phyloP scores from a whole-genome alignment of 2,797 vertebrate genomes.

The Oophaga sylvatica region DNA sequence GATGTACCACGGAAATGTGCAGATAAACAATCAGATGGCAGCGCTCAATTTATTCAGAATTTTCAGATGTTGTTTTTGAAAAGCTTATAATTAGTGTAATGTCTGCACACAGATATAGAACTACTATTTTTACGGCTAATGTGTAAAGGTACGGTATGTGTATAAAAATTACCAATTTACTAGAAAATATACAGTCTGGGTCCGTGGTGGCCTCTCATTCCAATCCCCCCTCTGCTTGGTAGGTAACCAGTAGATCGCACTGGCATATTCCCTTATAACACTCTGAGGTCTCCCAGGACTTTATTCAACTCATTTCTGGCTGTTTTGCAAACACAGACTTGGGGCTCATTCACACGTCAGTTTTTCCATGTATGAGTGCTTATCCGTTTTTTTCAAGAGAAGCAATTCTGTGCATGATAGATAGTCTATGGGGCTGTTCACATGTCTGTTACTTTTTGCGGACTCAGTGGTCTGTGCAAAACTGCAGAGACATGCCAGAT shows the following conservation, averaged over 20 bases:
- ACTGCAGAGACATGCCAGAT: no score
- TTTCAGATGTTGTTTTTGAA: slow-evolving; percentile 27
- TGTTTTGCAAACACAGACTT: no score
- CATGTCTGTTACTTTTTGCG: no score
- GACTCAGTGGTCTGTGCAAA: no score
- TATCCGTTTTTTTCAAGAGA: no score
- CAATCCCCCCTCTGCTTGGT: not conserved
- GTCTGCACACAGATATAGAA: not conserved
- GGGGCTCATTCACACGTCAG: no score
- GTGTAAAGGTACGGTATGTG: not conserved
- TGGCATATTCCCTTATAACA: no score
- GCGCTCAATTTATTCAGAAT: slow-evolving; percentile 15
- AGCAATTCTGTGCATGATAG: no score
- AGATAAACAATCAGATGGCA: slow-evolving; percentile 55
- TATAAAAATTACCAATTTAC: not conserved
- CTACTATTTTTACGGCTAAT: not conserved
- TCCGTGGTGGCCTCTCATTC: not conserved
- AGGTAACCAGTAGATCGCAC: not conserved
- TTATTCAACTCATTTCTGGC: no score
- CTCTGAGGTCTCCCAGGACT: no score
- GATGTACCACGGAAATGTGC: slow-evolving; percentile 20
- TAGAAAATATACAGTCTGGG: not conserved
- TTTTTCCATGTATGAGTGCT: no score
- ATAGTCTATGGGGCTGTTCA: no score
- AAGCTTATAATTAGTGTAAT: slow-evolving; percentile 1